Percentiles rank a stretch among this genome's conserved stretches.
Evolutionary conservation across 2,888 invertebrate genomes (phyloP).

Genomic region (Orthonevra nobilis): DNA sequence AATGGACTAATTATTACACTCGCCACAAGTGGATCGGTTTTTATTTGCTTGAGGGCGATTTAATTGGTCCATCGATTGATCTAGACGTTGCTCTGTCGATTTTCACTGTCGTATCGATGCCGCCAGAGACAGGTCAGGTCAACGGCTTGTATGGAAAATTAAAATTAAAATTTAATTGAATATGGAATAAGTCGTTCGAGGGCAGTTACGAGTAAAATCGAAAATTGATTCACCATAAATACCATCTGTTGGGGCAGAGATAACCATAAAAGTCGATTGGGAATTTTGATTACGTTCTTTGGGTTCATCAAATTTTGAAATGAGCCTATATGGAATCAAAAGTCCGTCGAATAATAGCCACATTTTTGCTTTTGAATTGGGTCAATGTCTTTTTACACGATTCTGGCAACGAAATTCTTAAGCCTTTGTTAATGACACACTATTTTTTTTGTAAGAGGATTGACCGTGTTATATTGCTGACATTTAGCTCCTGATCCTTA

Average conservation of each 20-base stretch:
- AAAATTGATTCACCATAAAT: conserved; percentile 47
- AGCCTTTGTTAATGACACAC: too few species aligned
- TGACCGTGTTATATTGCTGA: conserved; percentile 20
- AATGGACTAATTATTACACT: conserved; percentile 65
- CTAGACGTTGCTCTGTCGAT: conserved; percentile 7
- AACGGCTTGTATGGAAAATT: conserved; percentile 37
- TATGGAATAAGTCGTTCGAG: conserved; percentile 23
- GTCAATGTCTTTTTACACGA: too few species aligned
- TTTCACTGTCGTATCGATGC: background rate
- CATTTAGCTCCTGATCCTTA: conserved; percentile 19
- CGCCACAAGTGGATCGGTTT: conserved; percentile 66
- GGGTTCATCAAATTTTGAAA: too few species aligned
- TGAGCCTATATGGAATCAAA: too few species aligned
- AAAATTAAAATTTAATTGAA: conserved; percentile 60
- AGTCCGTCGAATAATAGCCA: too few species aligned
- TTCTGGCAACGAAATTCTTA: too few species aligned
- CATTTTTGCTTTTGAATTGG: too few species aligned
- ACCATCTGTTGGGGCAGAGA: conserved; percentile 50
- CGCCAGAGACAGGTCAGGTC: conserved; percentile 30
- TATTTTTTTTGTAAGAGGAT: conserved; percentile 6
- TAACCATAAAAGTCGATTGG: too few species aligned
- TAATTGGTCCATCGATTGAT: conserved; percentile 59
- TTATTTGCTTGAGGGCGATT: conserved; percentile 62
- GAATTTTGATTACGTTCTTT: too few species aligned
- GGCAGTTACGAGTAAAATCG: conserved; percentile 32